These are phyloP conservation scores for Cacoxenus indagator DNA, from an alignment of 2,888 invertebrate species.

Conservation along the genomic window DNA sequence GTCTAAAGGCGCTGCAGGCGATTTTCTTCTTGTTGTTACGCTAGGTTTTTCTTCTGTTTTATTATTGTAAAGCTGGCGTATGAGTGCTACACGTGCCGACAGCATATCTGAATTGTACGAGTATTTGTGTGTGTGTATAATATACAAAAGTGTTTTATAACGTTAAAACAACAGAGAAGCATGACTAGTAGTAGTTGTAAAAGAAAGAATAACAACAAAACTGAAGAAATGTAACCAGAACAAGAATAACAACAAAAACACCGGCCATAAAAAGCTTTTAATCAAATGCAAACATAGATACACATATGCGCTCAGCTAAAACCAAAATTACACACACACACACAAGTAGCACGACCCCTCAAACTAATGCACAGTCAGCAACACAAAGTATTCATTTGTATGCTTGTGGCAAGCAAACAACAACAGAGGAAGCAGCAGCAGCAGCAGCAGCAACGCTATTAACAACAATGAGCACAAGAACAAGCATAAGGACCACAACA, in stretches of 20 bases:
- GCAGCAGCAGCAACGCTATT: neutral
- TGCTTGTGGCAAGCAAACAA: neutral
- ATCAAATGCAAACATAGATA: slow-evolving; percentile 6
- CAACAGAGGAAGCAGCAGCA: neutral
- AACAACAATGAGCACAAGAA: neutral
- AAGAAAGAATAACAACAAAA: neutral
- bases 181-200: neutral
- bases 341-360: neutral
- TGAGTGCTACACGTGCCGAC: slow-evolving; percentile 9
- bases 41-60: neutral
- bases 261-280: slow-evolving; percentile 1
- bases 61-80: neutral
- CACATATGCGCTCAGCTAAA: neutral
- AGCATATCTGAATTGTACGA: neutral
- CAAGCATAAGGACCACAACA: neutral
- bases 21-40: neutral
- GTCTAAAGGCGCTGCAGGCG: neutral
- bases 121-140: slow-evolving; percentile 21
- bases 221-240: neutral
- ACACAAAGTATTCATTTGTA: neutral
- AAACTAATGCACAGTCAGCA: neutral
- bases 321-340: neutral
- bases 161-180: too few relatives aligned
- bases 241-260: slow-evolving; percentile 3
- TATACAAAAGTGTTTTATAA: neutral